Base-by-base conservation (phyloP, 2,113 vertebrate species). In the Heterochromis multidens region DNA sequence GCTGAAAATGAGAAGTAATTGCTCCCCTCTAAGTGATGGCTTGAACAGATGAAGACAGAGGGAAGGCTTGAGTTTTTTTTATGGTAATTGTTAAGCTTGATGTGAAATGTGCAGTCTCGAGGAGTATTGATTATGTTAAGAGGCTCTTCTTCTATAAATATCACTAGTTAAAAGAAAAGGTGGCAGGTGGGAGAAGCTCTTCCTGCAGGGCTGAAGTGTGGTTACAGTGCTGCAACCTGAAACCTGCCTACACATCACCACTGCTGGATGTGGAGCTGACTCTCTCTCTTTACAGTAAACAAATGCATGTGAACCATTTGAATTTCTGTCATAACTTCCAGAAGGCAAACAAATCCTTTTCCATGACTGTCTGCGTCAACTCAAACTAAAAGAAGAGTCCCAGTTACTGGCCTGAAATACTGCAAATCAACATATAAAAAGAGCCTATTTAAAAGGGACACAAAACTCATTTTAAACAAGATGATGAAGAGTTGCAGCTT, bases 231-330 rank as follows among this genome's bases (percentile, higher is more conserved):
- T 56, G 49, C 37, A 88, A 82, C 77, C 67, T 84, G 88, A 89
- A 91, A 87, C 84, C 76, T 61, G 59, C 90, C 79, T 67, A 83
- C 88, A 79, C 89, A 77, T 84, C 33, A 46, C 29, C 43, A 17
- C 81, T 46, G 56, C 57, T 82, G 78, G 54, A 77, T 80, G 62
- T 52, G 67, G 70, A 72, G 59, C 60, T 27, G 29, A 59, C 58
- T 35, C 40, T 58, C 40, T 54, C 19, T 62, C 79, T 72, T 74
- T 74, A 77, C 49, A 65, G 49, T 81, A 81, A 92, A 83, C 19
- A 54, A 62, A 80, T 16, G 40, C 2, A 78, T 72, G 40, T 67
- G 10, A 29, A 65, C n/a, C 54, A 43, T 77, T 77, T 12, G 70
- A 67, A 59, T 49, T 52, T 74, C 17, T 74, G 70, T 74, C 70